Percentiles rank a stretch among this genome's conserved stretches.
These are phyloP conservation scores for Tethea ocularis DNA, from an alignment of 2,888 invertebrate species.

Conservation along the genomic window DNA sequence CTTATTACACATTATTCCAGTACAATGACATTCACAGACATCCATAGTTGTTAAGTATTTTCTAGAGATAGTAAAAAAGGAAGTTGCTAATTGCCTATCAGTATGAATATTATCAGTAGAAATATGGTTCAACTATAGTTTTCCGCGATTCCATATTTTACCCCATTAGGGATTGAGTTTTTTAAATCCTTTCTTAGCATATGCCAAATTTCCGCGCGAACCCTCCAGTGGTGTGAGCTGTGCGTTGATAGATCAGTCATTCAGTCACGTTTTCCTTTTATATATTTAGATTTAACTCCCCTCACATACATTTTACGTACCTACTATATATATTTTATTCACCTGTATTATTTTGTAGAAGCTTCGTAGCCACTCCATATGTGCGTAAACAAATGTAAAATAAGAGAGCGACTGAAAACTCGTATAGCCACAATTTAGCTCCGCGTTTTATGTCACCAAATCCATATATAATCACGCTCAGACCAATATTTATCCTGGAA, in stretches of 20 bases:
- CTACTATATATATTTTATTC: too few species aligned
- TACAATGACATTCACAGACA: not conserved
- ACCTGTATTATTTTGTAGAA: conserved; percentile 53
- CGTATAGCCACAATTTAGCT: conserved; percentile 64
- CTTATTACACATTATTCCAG: not conserved
- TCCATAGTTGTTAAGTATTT: not conserved
- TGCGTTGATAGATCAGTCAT: too few species aligned
- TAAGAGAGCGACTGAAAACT: conserved; percentile 52
- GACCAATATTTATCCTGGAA: conserved; percentile 68
- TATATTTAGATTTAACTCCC: too few species aligned
- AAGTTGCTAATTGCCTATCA: not conserved
- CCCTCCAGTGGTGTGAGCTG: too few species aligned
- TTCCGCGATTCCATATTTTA: too few species aligned
- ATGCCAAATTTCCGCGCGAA: too few species aligned
- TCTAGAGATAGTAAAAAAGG: not conserved
- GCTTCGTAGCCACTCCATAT: conserved; percentile 49
- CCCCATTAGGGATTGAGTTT: too few species aligned
- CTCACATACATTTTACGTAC: too few species aligned
- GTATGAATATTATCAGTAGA: not conserved
- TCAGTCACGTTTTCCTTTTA: too few species aligned
- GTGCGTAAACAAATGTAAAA: conserved; percentile 61
- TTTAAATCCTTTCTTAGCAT: too few species aligned
- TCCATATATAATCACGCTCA: conserved; percentile 57
- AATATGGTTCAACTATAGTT: too few species aligned
- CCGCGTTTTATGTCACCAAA: conserved; percentile 71